Percentiles rank a stretch among this genome's conserved stretches.
These are phyloP conservation scores for Bombus terrestris DNA, from an alignment of 1,140 invertebrate species.

Conservation along the genomic window DNA sequence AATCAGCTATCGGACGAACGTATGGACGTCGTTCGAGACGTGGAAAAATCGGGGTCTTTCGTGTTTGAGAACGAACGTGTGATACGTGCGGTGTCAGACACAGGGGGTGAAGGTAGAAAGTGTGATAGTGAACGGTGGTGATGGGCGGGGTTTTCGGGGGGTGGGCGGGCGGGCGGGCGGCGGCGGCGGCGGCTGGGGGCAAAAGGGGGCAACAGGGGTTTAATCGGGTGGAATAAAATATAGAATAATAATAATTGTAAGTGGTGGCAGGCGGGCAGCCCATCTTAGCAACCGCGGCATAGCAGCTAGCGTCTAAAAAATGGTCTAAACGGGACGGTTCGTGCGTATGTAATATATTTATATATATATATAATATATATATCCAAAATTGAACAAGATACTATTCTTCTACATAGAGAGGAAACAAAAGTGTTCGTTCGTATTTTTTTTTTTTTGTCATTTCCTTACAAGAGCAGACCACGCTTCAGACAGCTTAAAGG, in stretches of 20 bases:
- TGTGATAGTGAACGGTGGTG: constrained; percentile 27
- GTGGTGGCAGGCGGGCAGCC: constrained; percentile 79
- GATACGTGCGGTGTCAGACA: constrained; percentile 66
- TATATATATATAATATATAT: constrained; percentile 49
- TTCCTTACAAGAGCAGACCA: constrained; percentile 57
- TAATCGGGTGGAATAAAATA: constrained; percentile 56
- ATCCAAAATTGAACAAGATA: constrained; percentile 68
- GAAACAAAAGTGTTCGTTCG: constrained; percentile 60
- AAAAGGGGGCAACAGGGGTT: constrained; percentile 30
- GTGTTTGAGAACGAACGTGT: constrained; percentile 63
- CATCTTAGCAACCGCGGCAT: constrained; percentile 79
- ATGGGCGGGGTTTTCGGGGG: background rate
- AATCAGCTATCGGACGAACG: constrained; percentile 27
- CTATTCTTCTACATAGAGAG: constrained; percentile 63
- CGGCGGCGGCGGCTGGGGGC: constrained; percentile 1
- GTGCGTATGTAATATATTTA: constrained; percentile 57
- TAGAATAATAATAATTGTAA: constrained; percentile 75
- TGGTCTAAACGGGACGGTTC: constrained; percentile 64
- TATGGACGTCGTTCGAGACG: constrained; percentile 16
- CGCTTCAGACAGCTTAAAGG: constrained; percentile 52
- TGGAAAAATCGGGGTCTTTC: constrained; percentile 32
- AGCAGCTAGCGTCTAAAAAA: constrained; percentile 79
- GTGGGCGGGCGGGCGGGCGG: background rate
- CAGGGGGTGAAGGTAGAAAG: constrained; percentile 40
- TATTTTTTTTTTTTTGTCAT: constrained; percentile 20